Evolutionary conservation across 2,113 vertebrate genomes (phyloP), one percentile per base, ranked within the genome.

Genomic region (Psittacula cyanocephala): DNA sequence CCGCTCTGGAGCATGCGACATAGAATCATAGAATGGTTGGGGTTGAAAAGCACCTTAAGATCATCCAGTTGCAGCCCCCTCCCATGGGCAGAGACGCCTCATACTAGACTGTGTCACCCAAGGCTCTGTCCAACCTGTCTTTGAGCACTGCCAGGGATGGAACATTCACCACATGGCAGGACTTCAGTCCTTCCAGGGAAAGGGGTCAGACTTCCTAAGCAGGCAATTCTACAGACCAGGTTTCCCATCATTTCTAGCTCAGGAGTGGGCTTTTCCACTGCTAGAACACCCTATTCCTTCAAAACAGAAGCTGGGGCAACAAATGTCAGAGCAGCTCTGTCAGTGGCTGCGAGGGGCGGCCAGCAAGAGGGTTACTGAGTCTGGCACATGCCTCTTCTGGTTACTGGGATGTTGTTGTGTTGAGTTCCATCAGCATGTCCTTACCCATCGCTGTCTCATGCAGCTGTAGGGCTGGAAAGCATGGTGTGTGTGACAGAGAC

Each of bases 401-500:
- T 80, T 83, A 84, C 37, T 0, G 0, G 27, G 39, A 20, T 2
- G 27, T 17, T 1, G 57, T 24, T 59, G 57, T 24, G 33, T 24
- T 59, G 50, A 49, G 62, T 55, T 75, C 78, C 81, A 41, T 68
- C 69, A 19, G 3, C 3, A 7, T 3, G 14, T 91, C 49, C 59
- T 43, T 12, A 43, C 20, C 47, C 81, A 59, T 47, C 28, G 6
- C 90, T 22, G 15, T 18, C 75, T 53, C 22, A 52, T 2, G 8
- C 1, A 35, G 79, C 75, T 57, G 79, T 41, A 9, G 93, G 60
- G 85, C 35, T 55, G 85, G 50, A 28, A 53, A 50, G 17, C 35
- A 9, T 20, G 7, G 67, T 1, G 68, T 3, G 47, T 25, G 57
- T 5, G 10, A n/a, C n/a, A 25, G 37, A 13, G 43, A 11, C 33